phyloP scores from a whole-genome alignment of 2,797 vertebrate species.

The Ambastaia sidthimunki region DNA sequence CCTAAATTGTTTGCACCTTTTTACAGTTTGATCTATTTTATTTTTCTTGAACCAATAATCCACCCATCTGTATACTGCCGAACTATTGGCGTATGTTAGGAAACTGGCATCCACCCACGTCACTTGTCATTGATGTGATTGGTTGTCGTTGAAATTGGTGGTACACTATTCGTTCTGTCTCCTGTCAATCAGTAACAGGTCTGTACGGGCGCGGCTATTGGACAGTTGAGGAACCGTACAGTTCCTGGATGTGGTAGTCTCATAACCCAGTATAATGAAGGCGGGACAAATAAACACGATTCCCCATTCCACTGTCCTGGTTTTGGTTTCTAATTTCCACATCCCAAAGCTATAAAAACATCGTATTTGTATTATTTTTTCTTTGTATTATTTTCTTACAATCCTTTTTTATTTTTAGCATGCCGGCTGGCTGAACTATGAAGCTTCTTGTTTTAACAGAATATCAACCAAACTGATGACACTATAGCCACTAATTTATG shows the following conservation, averaged over 20 bases:
- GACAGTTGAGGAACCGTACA: not conserved
- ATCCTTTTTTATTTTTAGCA: not conserved
- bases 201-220: not conserved
- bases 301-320: too few species aligned
- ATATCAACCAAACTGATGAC: not conserved
- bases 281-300: not conserved
- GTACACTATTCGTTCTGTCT: not conserved
- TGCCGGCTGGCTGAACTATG: not conserved
- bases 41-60: constrained; percentile 39
- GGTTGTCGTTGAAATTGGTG: not conserved
- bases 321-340: not conserved
- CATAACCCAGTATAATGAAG: not conserved
- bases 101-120: not conserved
- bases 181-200: constrained; percentile 26
- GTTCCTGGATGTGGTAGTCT: constrained; percentile 18
- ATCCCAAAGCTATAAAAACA: not conserved
- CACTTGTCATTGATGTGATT: constrained; percentile 44
- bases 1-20: not conserved
- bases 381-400: too few species aligned
- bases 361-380: too few species aligned
- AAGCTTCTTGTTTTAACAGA: not conserved
- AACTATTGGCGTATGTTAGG: constrained; percentile 32
- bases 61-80: constrained; percentile 14
- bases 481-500: not conserved
- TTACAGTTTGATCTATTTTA: not conserved